Base-by-base conservation (phyloP, 1,140 invertebrate genomes). In the Cyclargus thomasi region DNA sequence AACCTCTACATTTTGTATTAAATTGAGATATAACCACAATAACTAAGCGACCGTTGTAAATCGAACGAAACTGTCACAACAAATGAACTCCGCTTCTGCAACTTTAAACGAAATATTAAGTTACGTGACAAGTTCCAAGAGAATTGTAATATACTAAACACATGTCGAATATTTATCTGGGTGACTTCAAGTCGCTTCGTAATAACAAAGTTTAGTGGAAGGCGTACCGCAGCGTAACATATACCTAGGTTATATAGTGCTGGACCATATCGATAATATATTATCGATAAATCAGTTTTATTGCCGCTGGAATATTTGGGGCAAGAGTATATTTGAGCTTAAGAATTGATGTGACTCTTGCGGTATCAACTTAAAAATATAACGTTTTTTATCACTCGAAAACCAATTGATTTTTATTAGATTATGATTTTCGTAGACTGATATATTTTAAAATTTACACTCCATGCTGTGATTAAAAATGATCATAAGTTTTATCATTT, bases 131-230 rank as follows among this genome's bases (percentile, higher is more conserved):
- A 59, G 10, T 59, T 59, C 55, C 55, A 11, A 59, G 55, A 64
- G 17, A 64, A 64, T 39, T 39, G 63, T 64, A 36, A 64, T 64
- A 64, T 39, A 39, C 36, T 39, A 36, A 64, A 64, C 63, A 59
- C 55, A 59, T 64, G 39, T 21, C 21, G 55, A 59, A 21, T 53
- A 64, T 64, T 55, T 66, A 66, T 59, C 53, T 59, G 35, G 23
- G 64, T 66, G 64, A 66, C 55, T 35, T 57, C 22, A 59, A 66
- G 29, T 59, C 64, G 63, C 53, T 59, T 57, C 64, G 53, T 29
- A 59, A 59, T 55, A 29, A 35, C 47, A 17, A 59, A 66, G n/a
- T 66, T 23, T 53, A 64, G 63, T 64, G 20, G 20, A 57, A 53
- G 53, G 22, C 53, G 17, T 35, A 66, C 64, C 64, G 55, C 64